A percentile compares a stretch with the other conserved stretches of the same genome.
phyloP scores from a whole-genome alignment of 1,140 invertebrate species.

The Limonius californicus region DNA sequence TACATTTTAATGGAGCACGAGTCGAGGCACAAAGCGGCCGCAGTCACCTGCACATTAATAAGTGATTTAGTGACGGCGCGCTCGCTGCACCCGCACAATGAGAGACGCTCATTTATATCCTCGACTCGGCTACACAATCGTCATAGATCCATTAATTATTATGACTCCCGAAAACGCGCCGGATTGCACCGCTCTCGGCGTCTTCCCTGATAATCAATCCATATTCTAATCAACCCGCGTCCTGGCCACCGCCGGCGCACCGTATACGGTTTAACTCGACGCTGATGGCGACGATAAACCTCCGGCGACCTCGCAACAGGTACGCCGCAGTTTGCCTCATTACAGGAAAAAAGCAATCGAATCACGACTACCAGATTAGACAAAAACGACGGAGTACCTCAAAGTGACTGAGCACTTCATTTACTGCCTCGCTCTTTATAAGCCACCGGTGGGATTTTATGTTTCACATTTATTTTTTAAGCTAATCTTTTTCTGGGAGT shows the following conservation, averaged over 20 bases:
- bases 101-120: conserved; percentile 34
- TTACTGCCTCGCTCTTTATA: conserved; percentile 11
- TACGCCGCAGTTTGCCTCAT: conserved; percentile 30
- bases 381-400: conserved; percentile 22
- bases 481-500: too few relatives aligned
- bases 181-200: not conserved
- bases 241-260: not conserved
- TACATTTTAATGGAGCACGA: conserved; percentile 29
- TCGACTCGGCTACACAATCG: conserved; percentile 9
- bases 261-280: conserved; percentile 33
- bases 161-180: not conserved
- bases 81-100: conserved; percentile 36
- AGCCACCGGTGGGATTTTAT: conserved; percentile 6
- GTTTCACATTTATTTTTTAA: not conserved
- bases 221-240: not conserved
- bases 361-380: conserved; percentile 22
- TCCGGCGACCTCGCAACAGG: conserved; percentile 34
- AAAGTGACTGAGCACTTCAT: conserved; percentile 11
- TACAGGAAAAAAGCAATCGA: conserved; percentile 32
- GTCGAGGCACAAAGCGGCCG: conserved; percentile 22
- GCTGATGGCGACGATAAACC: conserved; percentile 37
- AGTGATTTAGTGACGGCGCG: conserved; percentile 38
- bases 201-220: not conserved
- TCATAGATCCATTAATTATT: conserved; percentile 17
- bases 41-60: conserved; percentile 41